Evolutionary conservation across 1,140 invertebrate species (phyloP), one percentile per base, ranked within the genome.

Genomic region (Drosophila serrata): DNA sequence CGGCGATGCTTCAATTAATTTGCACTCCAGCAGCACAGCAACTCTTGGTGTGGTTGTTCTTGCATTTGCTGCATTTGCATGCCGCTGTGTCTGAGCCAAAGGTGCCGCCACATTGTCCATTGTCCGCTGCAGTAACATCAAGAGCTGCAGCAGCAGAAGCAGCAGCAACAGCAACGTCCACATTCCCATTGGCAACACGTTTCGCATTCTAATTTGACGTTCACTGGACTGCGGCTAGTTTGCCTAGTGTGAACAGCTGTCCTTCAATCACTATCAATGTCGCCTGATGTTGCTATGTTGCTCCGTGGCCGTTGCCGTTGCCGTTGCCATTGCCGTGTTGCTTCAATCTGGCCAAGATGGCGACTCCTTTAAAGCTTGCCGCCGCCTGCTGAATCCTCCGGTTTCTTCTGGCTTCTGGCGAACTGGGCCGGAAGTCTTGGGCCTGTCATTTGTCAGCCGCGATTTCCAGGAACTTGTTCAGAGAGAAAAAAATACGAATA

Each of bases 161-260:
- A 19, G 40, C 37, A 43, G 49, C 39, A 37, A 24, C 33, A 43
- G 48, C 22, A 46, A 27, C 22, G 45, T 46, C 70, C 62, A 49
- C 81, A 84, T 84, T 76, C 75, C 73, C 81, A 79, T 78, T 90
- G 81, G 65, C 86, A 79, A 91, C 90, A 91, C 81, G 84, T 91
- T 91, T 91, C 86, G 90, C 90, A 91, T 91, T 91, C 90, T 91
- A 91, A 91, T 91, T 91, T 91, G 90, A 91, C 90, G 68, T 88
- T 91, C 72, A 67, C 75, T 60, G 40, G 68, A 63, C 53, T 55
- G 64, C 45, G 57, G 70, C 67, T 73, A 42, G 72, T 63, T 75
- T 46, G 69, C 45, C 67, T 90, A 88, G 85, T 84, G 84, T 90
- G 84, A 90, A 90, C 85, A 90, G 85, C 85, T 90, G 85, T 90